Evolutionary conservation across 64 coral and sea anemone species (phyloP), one percentile per base, ranked within the genome.

Genomic region (Pachyseris speciosa): DNA sequence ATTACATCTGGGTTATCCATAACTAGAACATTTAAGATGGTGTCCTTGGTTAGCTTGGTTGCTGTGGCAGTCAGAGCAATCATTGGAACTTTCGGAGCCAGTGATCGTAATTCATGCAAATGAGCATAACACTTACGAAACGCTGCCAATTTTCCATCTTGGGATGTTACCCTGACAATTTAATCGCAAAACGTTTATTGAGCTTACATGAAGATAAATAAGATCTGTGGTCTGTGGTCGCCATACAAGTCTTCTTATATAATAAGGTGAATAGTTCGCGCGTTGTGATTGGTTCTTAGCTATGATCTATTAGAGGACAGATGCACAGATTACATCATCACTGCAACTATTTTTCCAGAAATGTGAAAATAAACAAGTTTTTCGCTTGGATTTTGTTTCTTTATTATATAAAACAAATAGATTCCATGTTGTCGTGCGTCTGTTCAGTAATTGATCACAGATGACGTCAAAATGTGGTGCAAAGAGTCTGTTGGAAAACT

Each of bases 1-100:
- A 86, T 79, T 20, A 90, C 93, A 47, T 68, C 38, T n/a, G 67
- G 69, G n/a, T 91, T 81, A 12, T 95, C 75, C 83, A 87, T 95
- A 12, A 64, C 25, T 0, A 85, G 69, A 49, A 92, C 22, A 32
- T 42, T 76, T 11, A 75, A 38, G 28, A 92, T 75, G 5, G 80
- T 85, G 6, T 85, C 68, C 41, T 59, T 92, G 0, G 69, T 85
- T 26, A 75, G 38, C 6, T 58, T 74, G 12, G 80, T 85, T n/a
- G 80, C 90, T 3, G 69, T 92, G 10, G 90, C 80, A 40, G 90
- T 92, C 80, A 92, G 49, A 66, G 69, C 90, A 75, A 85, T 63
- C 5, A 92, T 37, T 22, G 36, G 49, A 0, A 47, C 67, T 27
- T 75, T 47, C 13, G 90, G 48, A 13, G 80, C 90, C 9, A 85